Conservation (phyloP, 1,140 invertebrate species). For the Drosophila ananassae region DNA sequence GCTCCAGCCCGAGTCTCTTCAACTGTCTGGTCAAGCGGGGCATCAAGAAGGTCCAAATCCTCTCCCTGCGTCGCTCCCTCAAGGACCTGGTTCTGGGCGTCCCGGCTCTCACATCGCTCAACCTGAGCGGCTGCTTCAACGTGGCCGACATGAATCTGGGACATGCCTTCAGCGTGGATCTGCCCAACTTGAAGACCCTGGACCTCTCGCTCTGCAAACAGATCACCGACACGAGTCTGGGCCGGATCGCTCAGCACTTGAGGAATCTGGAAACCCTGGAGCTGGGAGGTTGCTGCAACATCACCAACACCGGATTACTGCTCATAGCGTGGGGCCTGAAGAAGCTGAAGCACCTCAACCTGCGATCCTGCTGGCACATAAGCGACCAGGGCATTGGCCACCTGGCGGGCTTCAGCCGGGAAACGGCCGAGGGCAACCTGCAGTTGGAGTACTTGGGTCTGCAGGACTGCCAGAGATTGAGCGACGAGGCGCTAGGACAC, state of each 20-base stretch:
- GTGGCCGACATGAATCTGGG: constrained; percentile 92
- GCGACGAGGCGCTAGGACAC: constrained; percentile 94
- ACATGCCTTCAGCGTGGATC: constrained; percentile 90
- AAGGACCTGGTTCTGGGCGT: constrained; percentile 94
- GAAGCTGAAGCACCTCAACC: constrained; percentile 92
- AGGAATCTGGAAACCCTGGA: constrained; percentile 94
- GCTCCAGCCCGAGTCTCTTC: constrained; percentile 93
- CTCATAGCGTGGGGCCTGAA: constrained; percentile 94
- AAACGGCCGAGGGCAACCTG: constrained; percentile 88
- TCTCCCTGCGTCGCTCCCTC: constrained; percentile 93
- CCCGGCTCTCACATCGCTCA: constrained; percentile 93
- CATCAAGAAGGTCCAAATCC: constrained; percentile 94
- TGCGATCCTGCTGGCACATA: constrained; percentile 96
- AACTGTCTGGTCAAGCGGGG: constrained; percentile 93
- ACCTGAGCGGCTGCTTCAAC: constrained; percentile 96
- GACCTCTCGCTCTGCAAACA: constrained; percentile 97
- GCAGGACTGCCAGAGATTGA: constrained; percentile 97
- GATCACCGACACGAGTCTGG: constrained; percentile 93
- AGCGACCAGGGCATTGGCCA: constrained; percentile 95
- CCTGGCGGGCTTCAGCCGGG: constrained; percentile 90
- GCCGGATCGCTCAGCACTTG: constrained; percentile 92
- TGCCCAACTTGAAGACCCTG: constrained; percentile 90
- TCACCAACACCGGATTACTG: constrained; percentile 94
- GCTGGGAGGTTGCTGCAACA: constrained; percentile 94
- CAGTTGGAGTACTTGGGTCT: constrained; percentile 93